These are phyloP conservation scores for Bemisia tabaci DNA, from an alignment of 1,140 invertebrate species.

Conservation along the genomic window DNA sequence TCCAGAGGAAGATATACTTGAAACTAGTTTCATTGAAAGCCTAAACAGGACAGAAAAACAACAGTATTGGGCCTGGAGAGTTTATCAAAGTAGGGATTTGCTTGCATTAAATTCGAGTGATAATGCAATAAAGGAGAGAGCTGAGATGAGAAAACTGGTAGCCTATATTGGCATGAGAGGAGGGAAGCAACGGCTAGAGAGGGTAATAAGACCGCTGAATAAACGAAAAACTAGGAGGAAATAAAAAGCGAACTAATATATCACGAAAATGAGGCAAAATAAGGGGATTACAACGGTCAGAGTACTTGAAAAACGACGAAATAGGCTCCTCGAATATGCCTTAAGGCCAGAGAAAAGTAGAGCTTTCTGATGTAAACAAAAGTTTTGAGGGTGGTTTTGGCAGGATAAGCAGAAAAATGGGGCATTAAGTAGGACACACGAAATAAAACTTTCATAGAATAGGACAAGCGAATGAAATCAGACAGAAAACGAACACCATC, in stretches of 20 bases:
- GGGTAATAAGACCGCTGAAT: no score
- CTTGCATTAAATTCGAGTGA: no score
- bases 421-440: no score
- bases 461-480: not conserved
- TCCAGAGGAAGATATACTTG: not conserved
- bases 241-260: not conserved
- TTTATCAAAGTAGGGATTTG: no score
- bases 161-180: not conserved
- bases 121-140: no score
- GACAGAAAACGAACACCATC: not conserved
- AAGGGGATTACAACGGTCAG: not conserved
- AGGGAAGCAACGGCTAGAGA: no score
- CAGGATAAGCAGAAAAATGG: not conserved
- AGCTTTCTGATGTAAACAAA: not conserved
- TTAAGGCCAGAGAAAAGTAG: not conserved
- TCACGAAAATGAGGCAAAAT: not conserved
- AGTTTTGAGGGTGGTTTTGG: not conserved
- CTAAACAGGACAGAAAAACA: no score
- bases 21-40: no score
- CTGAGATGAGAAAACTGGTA: not conserved
- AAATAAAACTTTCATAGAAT: no score
- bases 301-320: not conserved
- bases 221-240: no score
- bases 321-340: not conserved
- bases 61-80: no score